Evolutionary conservation across 2,888 invertebrate species (phyloP), one percentile per base, ranked within the genome.

Genomic region (Tuberolachnus salignus): DNA sequence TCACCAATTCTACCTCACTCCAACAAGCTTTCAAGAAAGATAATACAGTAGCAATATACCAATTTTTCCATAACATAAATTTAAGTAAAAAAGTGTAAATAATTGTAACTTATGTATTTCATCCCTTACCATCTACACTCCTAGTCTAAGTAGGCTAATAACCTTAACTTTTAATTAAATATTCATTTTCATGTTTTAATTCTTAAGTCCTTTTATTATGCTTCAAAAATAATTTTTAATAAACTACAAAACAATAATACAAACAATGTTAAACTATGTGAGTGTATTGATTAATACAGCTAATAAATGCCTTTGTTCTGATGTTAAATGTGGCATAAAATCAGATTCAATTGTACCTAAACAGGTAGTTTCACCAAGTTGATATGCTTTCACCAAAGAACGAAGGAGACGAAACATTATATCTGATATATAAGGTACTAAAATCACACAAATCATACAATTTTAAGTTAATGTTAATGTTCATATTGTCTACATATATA

Each of bases 261-360:
- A 66, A 66, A 53, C 1, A 63, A n/a, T 46, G 42, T 23, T 8
- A 51, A 55, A 34, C 23, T 67, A 78, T 34, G 21, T 78, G 19
- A 78, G 14, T 34, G 75, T 78, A 59, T 78, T 78, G 14, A 78
- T 78, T 59, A 78, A 78, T 34, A 78, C 75, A 14, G 67, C 53
- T 34, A 78, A 57, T 59, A 78, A 78, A 44, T 78, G 55, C 34
- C 75, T 78, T 42, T 67, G 75, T 59, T 78, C 75, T 21, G 66
- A 59, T 51, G 75, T 78, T 67, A 78, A 49, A 59, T 78, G 67
- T 57, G 75, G 67, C 21, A 67, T 67, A 9, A 78, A 67, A 78
- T 78, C 67, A 59, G 75, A 78, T 59, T 78, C 75, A 67, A 78
- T 78, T 67, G 75, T 67, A 49, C 11, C 55, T 34, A 78, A 78